phyloP scores from a whole-genome alignment of 2,797 vertebrate genomes.

The Cyclura pinguis region DNA sequence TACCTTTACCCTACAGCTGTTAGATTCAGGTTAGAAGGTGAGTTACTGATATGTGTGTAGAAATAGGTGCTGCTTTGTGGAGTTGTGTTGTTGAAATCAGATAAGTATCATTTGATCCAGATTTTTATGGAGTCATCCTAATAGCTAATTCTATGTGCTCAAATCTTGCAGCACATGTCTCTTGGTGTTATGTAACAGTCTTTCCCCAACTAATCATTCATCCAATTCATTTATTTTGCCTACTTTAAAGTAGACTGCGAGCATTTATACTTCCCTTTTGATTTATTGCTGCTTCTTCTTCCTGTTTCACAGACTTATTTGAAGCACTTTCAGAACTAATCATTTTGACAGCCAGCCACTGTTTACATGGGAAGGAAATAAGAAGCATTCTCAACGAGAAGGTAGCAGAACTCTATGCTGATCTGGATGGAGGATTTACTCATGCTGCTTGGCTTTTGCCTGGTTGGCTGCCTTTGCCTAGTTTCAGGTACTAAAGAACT shows the following conservation, averaged over 20 bases:
- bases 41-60: too few species aligned
- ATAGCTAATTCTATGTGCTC: too few species aligned
- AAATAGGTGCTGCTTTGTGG: too few species aligned
- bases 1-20: too few species aligned
- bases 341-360: conserved; percentile 96
- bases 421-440: conserved; percentile 96
- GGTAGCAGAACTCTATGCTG: conserved; percentile 94
- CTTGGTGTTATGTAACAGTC: too few species aligned
- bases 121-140: too few species aligned
- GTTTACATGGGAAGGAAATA: conserved; percentile 95
- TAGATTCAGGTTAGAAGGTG: too few species aligned
- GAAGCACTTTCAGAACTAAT: conserved; percentile 96
- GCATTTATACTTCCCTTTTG: not conserved
- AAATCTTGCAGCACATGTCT: too few species aligned
- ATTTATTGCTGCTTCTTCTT: not conserved
- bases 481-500: conserved; percentile 89
- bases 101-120: too few species aligned
- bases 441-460: conserved; percentile 96
- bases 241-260: not conserved
- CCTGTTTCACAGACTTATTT: conserved; percentile 87
- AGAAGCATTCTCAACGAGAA: conserved; percentile 88
- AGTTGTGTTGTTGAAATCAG: too few species aligned
- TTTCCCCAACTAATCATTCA: not conserved
- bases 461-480: conserved; percentile 94
- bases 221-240: not conserved